Evolutionary conservation across 2,113 vertebrate species (phyloP).

Genomic region (Tauraco erythrolophus): DNA sequence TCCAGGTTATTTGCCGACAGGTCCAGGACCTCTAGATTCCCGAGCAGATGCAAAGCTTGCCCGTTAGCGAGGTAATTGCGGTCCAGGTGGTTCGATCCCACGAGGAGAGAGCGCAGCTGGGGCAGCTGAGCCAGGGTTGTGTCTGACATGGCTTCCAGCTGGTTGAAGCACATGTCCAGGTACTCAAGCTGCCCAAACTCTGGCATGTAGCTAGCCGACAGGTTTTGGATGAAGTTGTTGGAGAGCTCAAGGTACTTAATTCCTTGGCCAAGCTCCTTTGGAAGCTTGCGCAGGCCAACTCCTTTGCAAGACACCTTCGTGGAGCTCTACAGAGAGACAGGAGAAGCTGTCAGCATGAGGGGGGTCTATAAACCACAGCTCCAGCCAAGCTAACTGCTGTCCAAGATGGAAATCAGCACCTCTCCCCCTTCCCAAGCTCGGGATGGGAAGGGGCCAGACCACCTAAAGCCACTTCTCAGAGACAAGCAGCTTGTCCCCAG

Average conservation of each 20-base stretch:
- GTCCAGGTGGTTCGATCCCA: slow-evolving; percentile 77
- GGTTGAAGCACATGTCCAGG: slow-evolving; percentile 79
- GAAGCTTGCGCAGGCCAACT: slow-evolving; percentile 72
- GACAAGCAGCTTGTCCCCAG: neutral
- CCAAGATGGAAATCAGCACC: neutral
- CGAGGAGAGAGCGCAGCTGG: slow-evolving; percentile 72
- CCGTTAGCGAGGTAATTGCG: slow-evolving; percentile 69
- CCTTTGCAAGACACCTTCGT: slow-evolving; percentile 74
- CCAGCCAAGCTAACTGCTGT: neutral
- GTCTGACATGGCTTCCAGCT: slow-evolving; percentile 77
- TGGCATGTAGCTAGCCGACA: slow-evolving; percentile 43
- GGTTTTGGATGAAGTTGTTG: slow-evolving; percentile 81
- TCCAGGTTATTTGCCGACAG: slow-evolving; percentile 79
- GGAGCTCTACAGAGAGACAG: slow-evolving; percentile 9
- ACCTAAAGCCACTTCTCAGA: neutral
- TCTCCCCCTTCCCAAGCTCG: neutral
- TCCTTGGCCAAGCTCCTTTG: slow-evolving; percentile 63
- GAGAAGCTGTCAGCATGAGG: neutral
- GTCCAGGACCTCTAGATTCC: slow-evolving; percentile 71
- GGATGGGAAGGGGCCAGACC: neutral
- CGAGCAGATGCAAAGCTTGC: slow-evolving; percentile 69
- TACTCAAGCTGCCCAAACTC: slow-evolving; percentile 72
- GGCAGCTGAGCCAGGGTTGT: slow-evolving; percentile 69
- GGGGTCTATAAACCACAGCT: neutral
- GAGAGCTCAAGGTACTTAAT: slow-evolving; percentile 79